These are phyloP conservation scores for Lordiphosa collinella DNA, from an alignment of 1,140 invertebrate genomes.

Conservation along the genomic window DNA sequence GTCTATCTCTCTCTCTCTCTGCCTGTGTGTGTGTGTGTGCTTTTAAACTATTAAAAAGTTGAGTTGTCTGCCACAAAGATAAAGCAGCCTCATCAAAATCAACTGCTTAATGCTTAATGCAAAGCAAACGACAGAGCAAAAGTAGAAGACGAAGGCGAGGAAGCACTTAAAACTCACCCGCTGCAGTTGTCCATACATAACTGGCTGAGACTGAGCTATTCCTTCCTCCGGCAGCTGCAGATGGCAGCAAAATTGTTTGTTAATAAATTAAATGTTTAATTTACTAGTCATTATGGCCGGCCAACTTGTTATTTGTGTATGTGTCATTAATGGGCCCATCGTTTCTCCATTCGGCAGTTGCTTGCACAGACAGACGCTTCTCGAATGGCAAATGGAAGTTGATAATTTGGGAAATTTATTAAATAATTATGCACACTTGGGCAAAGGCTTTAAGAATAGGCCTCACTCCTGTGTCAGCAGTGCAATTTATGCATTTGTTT, in stretches of 20 bases:
- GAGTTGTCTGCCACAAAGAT: constrained; percentile 47
- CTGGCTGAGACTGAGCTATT: constrained; percentile 13
- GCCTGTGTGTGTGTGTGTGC: constrained; percentile 30
- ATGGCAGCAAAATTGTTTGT: constrained; percentile 58
- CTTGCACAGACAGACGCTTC: too few species aligned
- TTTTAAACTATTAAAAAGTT: constrained; percentile 74
- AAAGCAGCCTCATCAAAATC: constrained; percentile 38
- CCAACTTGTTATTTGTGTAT: constrained; percentile 30
- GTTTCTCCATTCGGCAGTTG: not conserved
- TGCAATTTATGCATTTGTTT: constrained; percentile 64
- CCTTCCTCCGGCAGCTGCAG: constrained; percentile 20
- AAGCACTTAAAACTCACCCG: constrained; percentile 9
- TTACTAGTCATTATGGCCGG: constrained; percentile 62
- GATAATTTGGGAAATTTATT: constrained; percentile 1
- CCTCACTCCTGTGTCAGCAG: too few species aligned
- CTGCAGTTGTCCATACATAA: constrained; percentile 3
- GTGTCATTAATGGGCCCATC: constrained; percentile 42
- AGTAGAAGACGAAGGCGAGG: not conserved
- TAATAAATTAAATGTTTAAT: constrained; percentile 76
- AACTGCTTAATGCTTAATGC: constrained; percentile 64
- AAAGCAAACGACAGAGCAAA: constrained; percentile 38
- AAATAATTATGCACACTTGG: constrained; percentile 3
- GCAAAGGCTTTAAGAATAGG: too few species aligned
- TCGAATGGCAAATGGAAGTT: not conserved
- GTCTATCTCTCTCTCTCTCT: not conserved